These are phyloP conservation scores for Odiellus spinosus DNA, from an alignment of 2,888 invertebrate genomes.

Conservation along the genomic window DNA sequence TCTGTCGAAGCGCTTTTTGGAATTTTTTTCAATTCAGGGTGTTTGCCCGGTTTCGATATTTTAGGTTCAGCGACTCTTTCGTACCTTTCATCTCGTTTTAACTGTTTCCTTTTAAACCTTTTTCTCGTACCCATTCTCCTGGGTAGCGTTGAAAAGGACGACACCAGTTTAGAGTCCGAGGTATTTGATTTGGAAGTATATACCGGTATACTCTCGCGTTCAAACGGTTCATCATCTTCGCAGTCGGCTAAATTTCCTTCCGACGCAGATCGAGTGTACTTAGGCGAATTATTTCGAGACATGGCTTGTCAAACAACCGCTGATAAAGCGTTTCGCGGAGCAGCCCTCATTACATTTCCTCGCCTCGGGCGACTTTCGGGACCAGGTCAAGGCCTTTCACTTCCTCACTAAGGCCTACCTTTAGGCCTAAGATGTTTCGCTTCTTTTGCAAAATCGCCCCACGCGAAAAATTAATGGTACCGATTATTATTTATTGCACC, in stretches of 20 bases:
- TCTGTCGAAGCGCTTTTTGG: not conserved
- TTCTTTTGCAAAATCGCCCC: too few relatives aligned
- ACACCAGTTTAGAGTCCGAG: not conserved
- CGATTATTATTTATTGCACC: too few relatives aligned
- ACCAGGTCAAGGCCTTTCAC: too few relatives aligned
- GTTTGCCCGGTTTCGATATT: not conserved
- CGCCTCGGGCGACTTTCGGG: too few relatives aligned
- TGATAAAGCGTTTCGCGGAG: too few relatives aligned
- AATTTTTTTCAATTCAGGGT: not conserved
- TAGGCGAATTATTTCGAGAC: not conserved
- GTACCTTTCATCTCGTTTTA: not conserved
- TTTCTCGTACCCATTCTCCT: conserved; percentile 14
- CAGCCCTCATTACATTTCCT: too few relatives aligned
- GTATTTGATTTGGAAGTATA: not conserved
- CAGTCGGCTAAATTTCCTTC: conserved; percentile 12
- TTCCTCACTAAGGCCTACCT: too few relatives aligned
- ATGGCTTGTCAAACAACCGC: too few relatives aligned
- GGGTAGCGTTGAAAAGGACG: conserved; percentile 10
- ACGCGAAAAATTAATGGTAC: too few relatives aligned
- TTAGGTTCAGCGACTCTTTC: not conserved
- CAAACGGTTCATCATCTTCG: not conserved
- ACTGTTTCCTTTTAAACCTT: not conserved
- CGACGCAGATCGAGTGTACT: conserved; percentile 11
- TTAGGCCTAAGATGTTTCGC: too few relatives aligned
- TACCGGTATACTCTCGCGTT: not conserved